Base-by-base conservation (phyloP, 2,797 vertebrate species). In the Poecilia velifera region DNA sequence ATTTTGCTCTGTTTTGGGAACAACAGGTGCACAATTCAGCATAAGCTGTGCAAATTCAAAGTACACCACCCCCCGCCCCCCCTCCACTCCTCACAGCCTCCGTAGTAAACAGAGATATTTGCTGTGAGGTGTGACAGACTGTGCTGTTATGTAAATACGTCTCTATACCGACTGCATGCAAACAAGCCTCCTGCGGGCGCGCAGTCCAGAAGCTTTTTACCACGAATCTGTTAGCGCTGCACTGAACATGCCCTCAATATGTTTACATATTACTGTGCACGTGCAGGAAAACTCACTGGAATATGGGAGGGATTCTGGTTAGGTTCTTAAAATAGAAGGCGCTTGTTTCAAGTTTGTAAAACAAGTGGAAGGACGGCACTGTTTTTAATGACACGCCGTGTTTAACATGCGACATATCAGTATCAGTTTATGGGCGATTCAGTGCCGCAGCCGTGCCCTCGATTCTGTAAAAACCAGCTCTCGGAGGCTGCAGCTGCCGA, bases 71-170 rank as follows among this genome's bases (percentile, higher is more conserved):
- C n/a, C n/a, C 31, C 51, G 9, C 22, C 22, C 8, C 73, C 59
- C 10, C 80, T 36, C 62, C 25, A 20, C 43, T 45, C 51, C 34
- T 73, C 31, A 55, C 62, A 43, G 51, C 59, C 45, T 73, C 31
- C 34, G 46, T 73, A 76, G 36, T 74, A 82, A 57, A 74, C 62
- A 72, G 79, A 85, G 78, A 78, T 73, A 75, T 82, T 87, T 76
- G 53, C 79, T 82, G 18, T 62, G 75, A 85, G 80, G 75, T 73
- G 49, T 71, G 70, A 82, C 66, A 71, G 64, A 73, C 53, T 66
- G 2, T 53, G 73, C 72, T 71, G 73, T 84, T 90, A 76, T 87
- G 90, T 83, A 88, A 88, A 88, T 81, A 79, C 18, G 4, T 47
- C 73, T 62, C 51, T 76, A 47, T 72, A 57, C 74, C 79, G 49